Percentiles rank a stretch among this genome's conserved stretches.
phyloP scores from a whole-genome alignment of 2,797 vertebrate genomes.

The Catharus ustulatus region DNA sequence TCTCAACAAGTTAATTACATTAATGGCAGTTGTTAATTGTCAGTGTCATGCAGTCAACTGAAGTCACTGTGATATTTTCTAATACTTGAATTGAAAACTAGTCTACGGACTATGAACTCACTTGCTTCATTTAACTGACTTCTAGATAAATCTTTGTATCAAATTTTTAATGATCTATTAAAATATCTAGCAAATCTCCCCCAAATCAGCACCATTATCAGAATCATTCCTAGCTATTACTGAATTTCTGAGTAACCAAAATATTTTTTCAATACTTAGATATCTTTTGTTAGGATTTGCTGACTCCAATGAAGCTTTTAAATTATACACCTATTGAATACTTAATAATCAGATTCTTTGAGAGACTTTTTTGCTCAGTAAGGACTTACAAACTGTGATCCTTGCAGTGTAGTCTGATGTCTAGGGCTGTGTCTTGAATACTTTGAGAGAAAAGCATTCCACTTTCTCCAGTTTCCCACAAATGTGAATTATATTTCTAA shows the following conservation, averaged over 20 bases:
- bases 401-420: background rate
- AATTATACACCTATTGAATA: background rate
- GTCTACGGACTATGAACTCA: background rate
- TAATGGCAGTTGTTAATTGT: background rate
- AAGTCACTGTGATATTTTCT: background rate
- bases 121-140: background rate
- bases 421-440: background rate
- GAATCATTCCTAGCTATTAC: background rate
- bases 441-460: background rate
- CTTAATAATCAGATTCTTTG: background rate
- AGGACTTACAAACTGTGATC: background rate
- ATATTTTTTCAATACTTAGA: background rate
- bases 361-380: background rate
- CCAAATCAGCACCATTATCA: background rate
- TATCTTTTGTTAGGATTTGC: background rate
- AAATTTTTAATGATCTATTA: background rate
- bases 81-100: background rate
- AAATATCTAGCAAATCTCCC: background rate
- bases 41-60: background rate
- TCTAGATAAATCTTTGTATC: background rate
- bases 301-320: background rate
- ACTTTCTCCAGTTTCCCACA: background rate
- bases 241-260: background rate
- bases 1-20: background rate
- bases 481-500: background rate